These are phyloP conservation scores for Dysmachus trigonus DNA, from an alignment of 2,888 invertebrate genomes.

Conservation along the genomic window DNA sequence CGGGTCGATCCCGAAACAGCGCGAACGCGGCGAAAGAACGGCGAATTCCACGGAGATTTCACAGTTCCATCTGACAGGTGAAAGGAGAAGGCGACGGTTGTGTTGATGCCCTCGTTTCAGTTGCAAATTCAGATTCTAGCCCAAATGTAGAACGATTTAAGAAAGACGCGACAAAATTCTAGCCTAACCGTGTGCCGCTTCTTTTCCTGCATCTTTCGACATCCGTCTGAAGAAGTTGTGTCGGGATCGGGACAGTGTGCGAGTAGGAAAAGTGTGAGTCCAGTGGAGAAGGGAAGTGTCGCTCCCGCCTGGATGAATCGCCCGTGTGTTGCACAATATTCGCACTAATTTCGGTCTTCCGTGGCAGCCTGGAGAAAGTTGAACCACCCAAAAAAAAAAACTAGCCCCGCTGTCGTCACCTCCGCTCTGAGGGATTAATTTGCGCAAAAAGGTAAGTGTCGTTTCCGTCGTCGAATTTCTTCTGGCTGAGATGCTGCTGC, in stretches of 20 bases:
- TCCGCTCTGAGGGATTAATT: not conserved
- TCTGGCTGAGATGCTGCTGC: not conserved
- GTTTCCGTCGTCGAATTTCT: not conserved
- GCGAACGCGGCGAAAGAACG: not conserved
- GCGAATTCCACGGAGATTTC: not conserved
- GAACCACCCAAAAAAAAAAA: not conserved
- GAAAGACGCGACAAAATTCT: not conserved
- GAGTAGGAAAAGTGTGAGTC: not conserved
- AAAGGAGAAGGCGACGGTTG: not conserved
- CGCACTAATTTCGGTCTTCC: not conserved
- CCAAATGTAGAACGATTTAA: constrained; percentile 4
- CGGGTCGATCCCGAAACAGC: not conserved
- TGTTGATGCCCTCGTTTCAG: not conserved
- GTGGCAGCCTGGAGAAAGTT: not conserved
- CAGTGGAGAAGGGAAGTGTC: not conserved
- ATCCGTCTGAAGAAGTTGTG: not conserved
- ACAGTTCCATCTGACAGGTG: constrained; percentile 26
- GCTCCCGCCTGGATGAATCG: not conserved
- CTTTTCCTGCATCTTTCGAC: not conserved
- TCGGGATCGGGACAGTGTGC: not conserved
- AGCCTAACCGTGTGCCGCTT: not conserved
- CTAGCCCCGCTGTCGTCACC: not conserved
- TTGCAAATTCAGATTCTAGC: not conserved
- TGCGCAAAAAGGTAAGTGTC: not conserved
- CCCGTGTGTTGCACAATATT: not conserved